Percentiles rank a stretch among this genome's conserved stretches.
Conservation (phyloP, 2,113 vertebrate species). For the Otis tarda region DNA sequence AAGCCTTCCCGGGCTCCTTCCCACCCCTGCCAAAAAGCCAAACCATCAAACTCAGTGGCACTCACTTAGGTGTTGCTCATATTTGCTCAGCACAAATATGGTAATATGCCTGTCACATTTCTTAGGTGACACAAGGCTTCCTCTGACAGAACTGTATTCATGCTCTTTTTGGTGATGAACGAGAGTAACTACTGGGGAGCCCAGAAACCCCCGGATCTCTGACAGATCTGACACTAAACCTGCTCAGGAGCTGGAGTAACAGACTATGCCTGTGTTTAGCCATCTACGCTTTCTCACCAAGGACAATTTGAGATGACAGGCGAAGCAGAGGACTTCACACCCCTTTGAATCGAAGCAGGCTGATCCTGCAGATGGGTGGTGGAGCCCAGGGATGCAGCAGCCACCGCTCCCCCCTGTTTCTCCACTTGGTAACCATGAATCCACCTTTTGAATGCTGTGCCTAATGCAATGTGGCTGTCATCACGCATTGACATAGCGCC, state of each 20-base stretch:
- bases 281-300: not conserved
- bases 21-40: not conserved
- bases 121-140: not conserved
- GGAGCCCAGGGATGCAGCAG: not conserved
- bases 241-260: not conserved
- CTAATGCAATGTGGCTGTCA: not conserved
- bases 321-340: accelerated
- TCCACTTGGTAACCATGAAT: not conserved
- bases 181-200: not conserved
- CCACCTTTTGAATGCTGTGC: not conserved
- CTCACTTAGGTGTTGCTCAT: not conserved
- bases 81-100: not conserved
- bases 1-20: not conserved
- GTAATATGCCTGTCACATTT: not conserved
- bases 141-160: not conserved
- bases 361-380: not conserved
- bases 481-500: not conserved
- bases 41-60: not conserved
- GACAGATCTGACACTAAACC: not conserved
- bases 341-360: not conserved
- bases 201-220: not conserved
- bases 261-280: not conserved
- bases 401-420: not conserved
- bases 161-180: not conserved
- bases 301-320: not conserved